A percentile compares a stretch with the other conserved stretches of the same genome.
These are phyloP conservation scores for Uloborus diversus DNA, from an alignment of 1,140 invertebrate genomes.

Conservation along the genomic window DNA sequence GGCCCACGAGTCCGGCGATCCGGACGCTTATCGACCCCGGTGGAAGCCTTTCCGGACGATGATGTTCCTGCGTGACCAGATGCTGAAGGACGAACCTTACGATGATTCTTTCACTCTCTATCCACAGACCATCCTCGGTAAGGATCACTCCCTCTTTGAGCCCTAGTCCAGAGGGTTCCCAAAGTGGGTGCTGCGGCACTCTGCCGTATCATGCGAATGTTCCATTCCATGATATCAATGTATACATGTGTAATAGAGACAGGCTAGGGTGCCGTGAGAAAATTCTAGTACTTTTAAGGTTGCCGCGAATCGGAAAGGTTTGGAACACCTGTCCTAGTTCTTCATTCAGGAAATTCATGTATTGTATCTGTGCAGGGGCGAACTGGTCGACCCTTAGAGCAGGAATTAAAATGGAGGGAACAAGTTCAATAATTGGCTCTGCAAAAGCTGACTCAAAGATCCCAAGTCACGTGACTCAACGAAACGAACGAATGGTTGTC, in stretches of 20 bases:
- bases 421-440: too few species aligned
- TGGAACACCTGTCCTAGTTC: too few species aligned
- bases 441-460: too few species aligned
- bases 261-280: neutral
- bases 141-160: neutral
- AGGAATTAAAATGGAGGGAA: too few species aligned
- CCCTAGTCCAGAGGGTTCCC: too few species aligned
- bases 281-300: neutral
- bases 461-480: too few species aligned
- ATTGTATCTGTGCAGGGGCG: too few species aligned
- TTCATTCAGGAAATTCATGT: too few species aligned
- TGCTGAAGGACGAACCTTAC: slow-evolving; percentile 14
- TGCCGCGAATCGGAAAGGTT: neutral
- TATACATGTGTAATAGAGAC: neutral
- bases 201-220: neutral
- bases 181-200: too few species aligned
- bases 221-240: neutral
- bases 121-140: slow-evolving; percentile 31
- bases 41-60: slow-evolving; percentile 35
- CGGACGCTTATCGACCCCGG: slow-evolving; percentile 6
- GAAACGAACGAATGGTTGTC: too few species aligned
- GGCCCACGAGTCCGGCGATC: slow-evolving; percentile 7
- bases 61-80: slow-evolving; percentile 29
- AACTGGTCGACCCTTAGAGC: too few species aligned
- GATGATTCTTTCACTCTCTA: slow-evolving; percentile 26